Conservation (phyloP, 2,888 invertebrate genomes). For the Noctuana brunneofusca region DNA sequence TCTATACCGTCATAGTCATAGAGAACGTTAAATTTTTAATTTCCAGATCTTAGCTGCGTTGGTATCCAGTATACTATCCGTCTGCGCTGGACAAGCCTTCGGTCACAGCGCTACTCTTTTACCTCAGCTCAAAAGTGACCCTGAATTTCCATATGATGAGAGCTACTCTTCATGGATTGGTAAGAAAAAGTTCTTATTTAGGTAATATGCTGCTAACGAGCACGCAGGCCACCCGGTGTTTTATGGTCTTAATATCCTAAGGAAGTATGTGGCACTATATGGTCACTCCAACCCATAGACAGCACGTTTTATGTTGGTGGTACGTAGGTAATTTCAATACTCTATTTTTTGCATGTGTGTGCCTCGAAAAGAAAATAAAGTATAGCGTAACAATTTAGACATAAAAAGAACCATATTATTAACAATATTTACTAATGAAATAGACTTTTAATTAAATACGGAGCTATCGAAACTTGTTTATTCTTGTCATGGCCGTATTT, state of each 20-base stretch:
- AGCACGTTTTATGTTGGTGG: no score
- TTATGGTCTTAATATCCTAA: no score
- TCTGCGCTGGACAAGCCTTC: conserved; percentile 50
- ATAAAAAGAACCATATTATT: no score
- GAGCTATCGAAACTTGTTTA: not conserved
- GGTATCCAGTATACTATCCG: conserved; percentile 49
- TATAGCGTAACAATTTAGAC: no score
- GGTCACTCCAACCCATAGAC: no score
- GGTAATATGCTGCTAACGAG: not conserved
- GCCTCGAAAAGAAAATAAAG: no score
- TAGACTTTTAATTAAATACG: not conserved
- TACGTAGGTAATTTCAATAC: no score
- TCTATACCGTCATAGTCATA: no score
- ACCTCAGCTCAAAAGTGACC: conserved; percentile 50
- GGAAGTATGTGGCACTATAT: no score
- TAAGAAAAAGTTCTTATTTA: conserved; percentile 37
- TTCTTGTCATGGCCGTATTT: not conserved
- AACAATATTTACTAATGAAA: not conserved
- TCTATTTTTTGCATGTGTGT: no score
- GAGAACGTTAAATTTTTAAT: no score
- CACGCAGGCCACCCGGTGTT: no score
- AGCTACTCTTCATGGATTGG: conserved; percentile 58
- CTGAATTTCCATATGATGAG: conserved; percentile 47
- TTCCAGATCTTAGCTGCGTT: conserved; percentile 49
- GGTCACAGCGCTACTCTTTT: conserved; percentile 55